Evolutionary conservation across 2,113 vertebrate species (phyloP).

Genomic region (Forbesichthys papilliferus): DNA sequence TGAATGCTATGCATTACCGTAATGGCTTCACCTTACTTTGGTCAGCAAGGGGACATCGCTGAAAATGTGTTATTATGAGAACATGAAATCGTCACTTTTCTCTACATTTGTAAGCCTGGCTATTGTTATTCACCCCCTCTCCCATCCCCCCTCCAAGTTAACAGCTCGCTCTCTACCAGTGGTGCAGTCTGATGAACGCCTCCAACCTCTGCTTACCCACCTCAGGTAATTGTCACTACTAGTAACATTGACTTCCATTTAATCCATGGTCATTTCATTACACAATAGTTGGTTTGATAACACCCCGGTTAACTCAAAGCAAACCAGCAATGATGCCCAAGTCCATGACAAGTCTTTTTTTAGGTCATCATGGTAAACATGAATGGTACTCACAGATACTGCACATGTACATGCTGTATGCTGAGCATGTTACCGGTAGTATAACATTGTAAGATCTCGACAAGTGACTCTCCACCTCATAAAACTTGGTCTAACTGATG

Average conservation of each 20-base stretch:
- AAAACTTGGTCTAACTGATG: too few species aligned
- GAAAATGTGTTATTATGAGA: constrained; percentile 53
- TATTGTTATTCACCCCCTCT: background rate
- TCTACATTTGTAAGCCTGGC: constrained; percentile 35
- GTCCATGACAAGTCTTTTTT: too few species aligned
- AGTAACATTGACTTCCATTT: background rate
- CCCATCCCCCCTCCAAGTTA: constrained; percentile 78
- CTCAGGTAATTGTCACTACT: constrained; percentile 85
- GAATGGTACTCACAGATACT: too few species aligned
- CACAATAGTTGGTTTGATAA: background rate
- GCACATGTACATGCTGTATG: too few species aligned
- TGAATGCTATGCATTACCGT: constrained; percentile 39
- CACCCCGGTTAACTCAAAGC: background rate
- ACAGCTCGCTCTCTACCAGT: constrained; percentile 89
- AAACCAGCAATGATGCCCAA: too few species aligned
- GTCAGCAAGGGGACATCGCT: constrained; percentile 28
- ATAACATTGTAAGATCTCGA: too few species aligned
- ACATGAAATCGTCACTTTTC: constrained; percentile 58
- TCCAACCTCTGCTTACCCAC: constrained; percentile 94
- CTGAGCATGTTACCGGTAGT: too few species aligned
- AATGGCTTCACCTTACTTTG: constrained; percentile 47
- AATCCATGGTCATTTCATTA: background rate
- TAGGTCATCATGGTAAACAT: too few species aligned
- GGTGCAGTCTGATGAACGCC: constrained; percentile 92
- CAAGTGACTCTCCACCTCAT: too few species aligned